Evolutionary conservation across 2,888 invertebrate genomes (phyloP).

Genomic region (Marasmarcha lunaedactyla): DNA sequence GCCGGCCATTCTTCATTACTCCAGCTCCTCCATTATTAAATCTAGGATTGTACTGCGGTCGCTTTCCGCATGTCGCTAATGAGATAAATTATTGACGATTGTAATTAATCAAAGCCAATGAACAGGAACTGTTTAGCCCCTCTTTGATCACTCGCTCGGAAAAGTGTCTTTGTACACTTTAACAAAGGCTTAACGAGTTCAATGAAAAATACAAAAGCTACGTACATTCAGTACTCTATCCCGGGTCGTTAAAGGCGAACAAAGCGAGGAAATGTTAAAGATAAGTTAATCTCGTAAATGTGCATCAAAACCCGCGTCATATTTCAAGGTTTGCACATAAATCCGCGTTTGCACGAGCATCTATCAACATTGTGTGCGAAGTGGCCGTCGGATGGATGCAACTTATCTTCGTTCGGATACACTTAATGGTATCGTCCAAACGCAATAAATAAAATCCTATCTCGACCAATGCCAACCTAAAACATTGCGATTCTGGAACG

Average conservation of each 20-base stretch:
- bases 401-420: conserved; percentile 1
- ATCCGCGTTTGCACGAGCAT: background rate
- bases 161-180: conserved; percentile 1
- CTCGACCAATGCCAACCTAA: conserved; percentile 1
- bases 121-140: background rate
- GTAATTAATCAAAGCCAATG: conserved; percentile 1
- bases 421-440: conserved; percentile 1
- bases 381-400: background rate
- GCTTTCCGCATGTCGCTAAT: background rate
- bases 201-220: background rate
- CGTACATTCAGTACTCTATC: too few relatives aligned
- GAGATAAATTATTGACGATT: background rate
- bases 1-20: conserved; percentile 47
- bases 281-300: too few relatives aligned
- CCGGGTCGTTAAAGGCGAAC: too few relatives aligned
- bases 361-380: background rate
- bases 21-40: conserved; percentile 29
- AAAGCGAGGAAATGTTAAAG: too few relatives aligned
- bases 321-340: too few relatives aligned
- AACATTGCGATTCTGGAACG: conserved; percentile 1
- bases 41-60: background rate
- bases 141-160: background rate
- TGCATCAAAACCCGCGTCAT: too few relatives aligned
- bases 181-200: conserved; percentile 1
- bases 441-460: conserved; percentile 1